Evolutionary conservation across 2,113 vertebrate genomes (phyloP).

Genomic region (Psettodes erumei): DNA sequence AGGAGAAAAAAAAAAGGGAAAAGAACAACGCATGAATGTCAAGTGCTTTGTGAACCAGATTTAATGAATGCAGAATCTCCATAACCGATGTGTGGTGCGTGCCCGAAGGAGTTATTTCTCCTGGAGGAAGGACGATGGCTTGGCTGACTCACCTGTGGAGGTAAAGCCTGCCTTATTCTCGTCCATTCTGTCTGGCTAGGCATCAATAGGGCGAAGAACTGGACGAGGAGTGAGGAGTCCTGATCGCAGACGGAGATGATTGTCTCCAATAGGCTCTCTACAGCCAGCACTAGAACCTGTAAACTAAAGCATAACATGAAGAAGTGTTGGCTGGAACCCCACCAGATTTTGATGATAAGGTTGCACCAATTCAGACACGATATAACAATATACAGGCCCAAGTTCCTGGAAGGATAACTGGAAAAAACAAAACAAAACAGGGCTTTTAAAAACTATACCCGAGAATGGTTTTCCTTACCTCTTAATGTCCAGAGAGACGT

Average conservation of each 20-base stretch:
- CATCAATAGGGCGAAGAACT: slow-evolving; percentile 81
- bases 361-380: not conserved
- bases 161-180: slow-evolving; percentile 84
- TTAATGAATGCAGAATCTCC: not conserved
- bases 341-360: not conserved
- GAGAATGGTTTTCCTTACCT: slow-evolving; percentile 81
- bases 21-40: not conserved
- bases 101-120: not conserved
- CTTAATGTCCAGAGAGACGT: slow-evolving; percentile 83
- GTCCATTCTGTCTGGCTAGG: slow-evolving; percentile 87
- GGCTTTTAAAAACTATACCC: not conserved
- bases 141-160: slow-evolving; percentile 85
- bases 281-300: slow-evolving; percentile 87
- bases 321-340: not conserved
- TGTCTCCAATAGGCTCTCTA: slow-evolving; percentile 83
- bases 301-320: slow-evolving; percentile 79
- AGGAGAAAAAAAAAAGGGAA: not conserved
- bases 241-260: slow-evolving; percentile 80
- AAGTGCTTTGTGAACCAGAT: not conserved
- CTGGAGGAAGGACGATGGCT: not conserved
- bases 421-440: not conserved
- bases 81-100: not conserved
- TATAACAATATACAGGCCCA: not conserved
- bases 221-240: slow-evolving; percentile 72
- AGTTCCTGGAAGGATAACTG: not conserved